Evolutionary conservation across 2,888 invertebrate species (phyloP), one percentile per base, ranked within the genome.

Genomic region (Limenitis camilla): DNA sequence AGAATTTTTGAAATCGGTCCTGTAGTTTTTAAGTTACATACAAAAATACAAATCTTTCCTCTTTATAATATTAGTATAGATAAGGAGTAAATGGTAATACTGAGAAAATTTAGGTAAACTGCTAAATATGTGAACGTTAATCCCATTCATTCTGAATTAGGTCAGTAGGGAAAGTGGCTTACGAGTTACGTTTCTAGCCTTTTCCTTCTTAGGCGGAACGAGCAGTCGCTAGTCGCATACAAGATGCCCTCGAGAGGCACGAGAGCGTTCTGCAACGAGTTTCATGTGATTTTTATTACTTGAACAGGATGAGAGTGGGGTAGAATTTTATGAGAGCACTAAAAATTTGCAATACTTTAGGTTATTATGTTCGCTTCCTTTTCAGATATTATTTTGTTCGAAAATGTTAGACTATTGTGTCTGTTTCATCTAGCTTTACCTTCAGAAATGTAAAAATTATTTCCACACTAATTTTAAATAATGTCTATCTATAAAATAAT

Each of bases 81-180:
- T 36, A 6, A 36, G 5, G 11, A n/a, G 27, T 7, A 27, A 33
- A 10, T 5, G 10, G n/a, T 5, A 27, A n/a, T 10, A 8, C 19
- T 39, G 5, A 10, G 7, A 39, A 8, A 38, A 19, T 8, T 10
- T 31, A 40, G 11, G 28, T 51, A 35, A 51, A 35, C 30, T 35
- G 11, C 32, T 45, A 38, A 42, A 51, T 45, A 30, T 51, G 45
- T 45, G 39, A 11, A 32, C 32, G 32, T 52, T 41, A 52, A 45
- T 38, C 36, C 29, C 36, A 28, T 31, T 47, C 42, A 31, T 50
- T 41, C 30, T 44, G 41, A 56, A 56, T 45, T 41, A 49, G 57
- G 57, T 54, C 57, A 54, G 36, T 45, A 19, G 39, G 49, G 49
- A 51, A 54, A 57, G 57, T 54, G 57, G 31, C 54, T 54, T 54